Conservation (phyloP, 92 coral and sea anemone species). For the Blastomussa wellsi region DNA sequence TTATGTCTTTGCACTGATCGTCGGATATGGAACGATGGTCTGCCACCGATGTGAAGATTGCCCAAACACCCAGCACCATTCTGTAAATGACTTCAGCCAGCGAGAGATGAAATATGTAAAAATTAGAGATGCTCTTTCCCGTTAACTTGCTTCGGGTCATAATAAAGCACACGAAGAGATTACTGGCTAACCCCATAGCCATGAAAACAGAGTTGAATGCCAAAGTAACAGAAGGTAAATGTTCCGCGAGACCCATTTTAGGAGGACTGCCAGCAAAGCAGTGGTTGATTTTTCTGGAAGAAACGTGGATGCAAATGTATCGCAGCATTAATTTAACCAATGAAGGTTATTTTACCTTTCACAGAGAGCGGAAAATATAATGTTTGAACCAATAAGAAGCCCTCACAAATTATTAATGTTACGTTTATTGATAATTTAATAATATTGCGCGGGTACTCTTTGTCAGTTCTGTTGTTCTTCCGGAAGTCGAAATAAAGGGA, state of each 20-base stretch:
- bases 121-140: background rate
- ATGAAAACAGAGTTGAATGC: background rate
- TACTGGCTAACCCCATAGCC: background rate
- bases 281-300: background rate
- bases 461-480: background rate
- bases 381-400: background rate
- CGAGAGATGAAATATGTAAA: background rate
- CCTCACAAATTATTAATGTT: background rate
- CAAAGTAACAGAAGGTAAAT: background rate
- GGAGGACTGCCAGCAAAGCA: background rate
- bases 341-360: background rate
- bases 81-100: constrained; percentile 11
- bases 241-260: background rate
- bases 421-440: background rate
- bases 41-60: background rate
- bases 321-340: background rate
- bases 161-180: background rate
- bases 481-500: background rate
- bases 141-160: background rate
- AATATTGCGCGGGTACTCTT: background rate
- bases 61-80: background rate
- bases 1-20: background rate
- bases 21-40: background rate
- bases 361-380: background rate
- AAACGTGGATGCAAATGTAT: background rate